These are phyloP conservation scores for Ameiurus melas DNA, from an alignment of 2,113 vertebrate genomes.

Conservation along the genomic window DNA sequence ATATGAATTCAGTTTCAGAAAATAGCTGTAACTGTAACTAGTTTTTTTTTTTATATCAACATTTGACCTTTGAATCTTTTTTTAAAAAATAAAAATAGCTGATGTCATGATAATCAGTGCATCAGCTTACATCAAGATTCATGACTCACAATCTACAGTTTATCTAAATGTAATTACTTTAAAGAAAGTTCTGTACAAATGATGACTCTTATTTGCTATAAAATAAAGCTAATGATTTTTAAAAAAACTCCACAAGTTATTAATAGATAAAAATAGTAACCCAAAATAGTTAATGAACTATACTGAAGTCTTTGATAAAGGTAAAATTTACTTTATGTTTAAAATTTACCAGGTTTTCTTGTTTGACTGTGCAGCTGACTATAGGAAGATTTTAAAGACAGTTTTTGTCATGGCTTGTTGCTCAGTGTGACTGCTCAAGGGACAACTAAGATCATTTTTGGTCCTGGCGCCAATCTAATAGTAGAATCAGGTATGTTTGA, in stretches of 20 bases:
- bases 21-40: background rate
- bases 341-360: background rate
- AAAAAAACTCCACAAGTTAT: background rate
- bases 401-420: slow-evolving; percentile 37
- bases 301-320: background rate
- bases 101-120: background rate
- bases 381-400: background rate
- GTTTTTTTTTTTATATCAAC: background rate
- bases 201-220: no score
- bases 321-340: background rate
- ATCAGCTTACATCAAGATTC: background rate
- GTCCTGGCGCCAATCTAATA: slow-evolving; percentile 43
- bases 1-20: no score
- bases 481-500: slow-evolving; percentile 52
- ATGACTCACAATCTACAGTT: background rate
- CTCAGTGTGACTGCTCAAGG: slow-evolving; percentile 49
- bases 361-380: background rate
- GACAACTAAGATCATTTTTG: slow-evolving; percentile 46
- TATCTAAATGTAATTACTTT: background rate
- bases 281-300: background rate
- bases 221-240: no score
- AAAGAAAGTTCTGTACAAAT: background rate
- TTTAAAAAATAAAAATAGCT: background rate
- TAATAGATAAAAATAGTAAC: background rate
- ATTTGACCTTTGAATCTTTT: background rate